phyloP scores from a whole-genome alignment of 2,888 invertebrate species.

The Tortricodes alternella region DNA sequence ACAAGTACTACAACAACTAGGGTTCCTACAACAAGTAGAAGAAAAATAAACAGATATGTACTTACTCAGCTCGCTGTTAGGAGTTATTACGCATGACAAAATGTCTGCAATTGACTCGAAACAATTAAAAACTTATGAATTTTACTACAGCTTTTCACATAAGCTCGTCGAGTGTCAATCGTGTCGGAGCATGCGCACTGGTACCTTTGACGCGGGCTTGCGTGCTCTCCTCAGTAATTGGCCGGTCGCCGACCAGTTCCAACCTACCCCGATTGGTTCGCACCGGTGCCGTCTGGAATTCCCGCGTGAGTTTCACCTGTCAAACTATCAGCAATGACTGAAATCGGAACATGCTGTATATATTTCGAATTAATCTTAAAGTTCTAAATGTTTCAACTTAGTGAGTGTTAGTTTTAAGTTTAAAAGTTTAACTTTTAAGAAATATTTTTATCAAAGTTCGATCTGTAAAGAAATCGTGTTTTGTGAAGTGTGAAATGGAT shows the following conservation, averaged over 20 bases:
- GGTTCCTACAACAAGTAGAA: too few relatives aligned
- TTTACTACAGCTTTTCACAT: slow-evolving; percentile 55
- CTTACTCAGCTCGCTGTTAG: too few relatives aligned
- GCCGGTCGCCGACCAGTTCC: slow-evolving; percentile 57
- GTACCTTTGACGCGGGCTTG: slow-evolving; percentile 54
- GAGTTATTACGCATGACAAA: too few relatives aligned
- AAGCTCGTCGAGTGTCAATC: slow-evolving; percentile 68
- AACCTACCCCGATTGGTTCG: slow-evolving; percentile 41
- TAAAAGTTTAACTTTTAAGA: slow-evolving; percentile 27
- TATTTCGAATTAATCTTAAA: not conserved
- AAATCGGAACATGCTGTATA: slow-evolving; percentile 7
- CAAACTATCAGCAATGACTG: slow-evolving; percentile 38
- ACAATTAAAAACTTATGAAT: slow-evolving; percentile 61
- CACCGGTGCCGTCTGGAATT: slow-evolving; percentile 37
- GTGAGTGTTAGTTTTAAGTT: slow-evolving; percentile 35
- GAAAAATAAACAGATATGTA: too few relatives aligned
- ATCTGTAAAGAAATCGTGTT: slow-evolving; percentile 12
- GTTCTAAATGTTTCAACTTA: not conserved
- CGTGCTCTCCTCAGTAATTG: slow-evolving; percentile 72
- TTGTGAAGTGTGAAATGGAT: slow-evolving; percentile 27
- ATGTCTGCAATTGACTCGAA: too few relatives aligned
- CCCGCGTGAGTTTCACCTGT: slow-evolving; percentile 44
- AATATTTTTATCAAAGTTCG: slow-evolving; percentile 4
- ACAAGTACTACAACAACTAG: too few relatives aligned
- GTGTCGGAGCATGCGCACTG: slow-evolving; percentile 66